Evolutionary conservation across 2,888 invertebrate species (phyloP), one percentile per base, ranked within the genome.

Genomic region (Hyles lineata): DNA sequence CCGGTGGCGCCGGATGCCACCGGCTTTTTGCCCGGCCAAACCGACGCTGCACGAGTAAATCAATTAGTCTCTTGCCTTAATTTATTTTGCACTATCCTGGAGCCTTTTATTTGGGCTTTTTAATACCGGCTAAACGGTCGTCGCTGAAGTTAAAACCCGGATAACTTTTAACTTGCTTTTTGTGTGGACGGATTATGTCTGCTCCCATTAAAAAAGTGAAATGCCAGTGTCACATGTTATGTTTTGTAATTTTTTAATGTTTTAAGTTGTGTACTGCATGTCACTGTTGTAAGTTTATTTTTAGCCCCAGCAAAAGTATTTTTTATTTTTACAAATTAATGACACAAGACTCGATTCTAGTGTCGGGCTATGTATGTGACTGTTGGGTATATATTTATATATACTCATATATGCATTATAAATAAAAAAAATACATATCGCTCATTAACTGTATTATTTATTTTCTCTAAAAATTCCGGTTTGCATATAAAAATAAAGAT

Each of bases 1-100:
- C 23, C 43, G 50, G 50, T 50, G 52, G 62, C 62, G 62, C 50
- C 72, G 72, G 72, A 67, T 25, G 55, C 58, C 25, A 29, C 55
- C 23, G 58, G 72, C 58, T 72, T 72, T 67, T 72, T 72, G 72
- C 23, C 72, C 17, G 15, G 23, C 55, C 61, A 32, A 72, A 55
- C 61, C 58, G 63, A 23, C 72, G 72, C 62, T 32, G 23, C 35
- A 52, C 55, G 55, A 55, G 55, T 25, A 50, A 63, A 72, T 67
- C 72, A 72, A 67, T 72, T 63, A 35, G 62, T 61, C 63, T 58
- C 72, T 19, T 63, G 63, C 35, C 55, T 72, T 72, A 74, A 76
- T 74, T 76, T 75, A 80, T 67, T 72, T 58, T 35, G 19, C 72
- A 62, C 43, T 35, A 43, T 9, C 21, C 63, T 50, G 55, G 63